Percentiles rank a stretch among this genome's conserved stretches.
These are phyloP conservation scores for Ernsta delagoae DNA, from an alignment of 2,888 invertebrate species.

Conservation along the genomic window DNA sequence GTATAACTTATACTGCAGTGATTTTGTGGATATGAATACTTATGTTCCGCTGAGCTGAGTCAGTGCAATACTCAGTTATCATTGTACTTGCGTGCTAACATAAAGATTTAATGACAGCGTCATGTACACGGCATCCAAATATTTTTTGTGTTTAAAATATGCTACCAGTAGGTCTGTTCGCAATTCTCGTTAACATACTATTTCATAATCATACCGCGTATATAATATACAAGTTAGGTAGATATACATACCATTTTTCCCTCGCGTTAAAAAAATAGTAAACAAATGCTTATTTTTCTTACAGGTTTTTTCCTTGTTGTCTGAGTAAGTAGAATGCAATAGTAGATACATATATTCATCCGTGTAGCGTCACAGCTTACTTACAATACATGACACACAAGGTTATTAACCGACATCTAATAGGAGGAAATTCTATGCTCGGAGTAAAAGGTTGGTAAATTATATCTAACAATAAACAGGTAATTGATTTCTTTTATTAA, in stretches of 20 bases:
- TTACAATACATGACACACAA: background rate
- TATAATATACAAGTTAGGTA: too few species aligned
- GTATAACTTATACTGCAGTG: background rate
- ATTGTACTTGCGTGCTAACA: background rate
- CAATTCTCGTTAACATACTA: too few species aligned
- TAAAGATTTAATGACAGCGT: background rate
- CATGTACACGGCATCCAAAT: background rate
- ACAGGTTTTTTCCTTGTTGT: constrained; percentile 3
- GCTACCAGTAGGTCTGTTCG: too few species aligned
- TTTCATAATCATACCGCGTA: too few species aligned
- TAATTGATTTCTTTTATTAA: too few species aligned
- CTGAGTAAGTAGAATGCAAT: constrained; percentile 1
- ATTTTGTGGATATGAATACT: constrained; percentile 1
- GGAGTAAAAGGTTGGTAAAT: background rate
- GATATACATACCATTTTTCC: background rate
- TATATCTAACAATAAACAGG: too few species aligned
- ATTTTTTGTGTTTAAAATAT: too few species aligned
- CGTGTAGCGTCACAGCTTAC: background rate
- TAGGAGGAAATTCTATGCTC: background rate
- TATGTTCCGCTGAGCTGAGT: background rate
- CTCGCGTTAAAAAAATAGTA: constrained; percentile 1
- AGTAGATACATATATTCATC: background rate
- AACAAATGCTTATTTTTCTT: constrained; percentile 1
- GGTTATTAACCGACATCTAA: background rate
- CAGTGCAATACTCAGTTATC: background rate